phyloP scores from a whole-genome alignment of 2,113 vertebrate species.

The Ciconia maguari region DNA sequence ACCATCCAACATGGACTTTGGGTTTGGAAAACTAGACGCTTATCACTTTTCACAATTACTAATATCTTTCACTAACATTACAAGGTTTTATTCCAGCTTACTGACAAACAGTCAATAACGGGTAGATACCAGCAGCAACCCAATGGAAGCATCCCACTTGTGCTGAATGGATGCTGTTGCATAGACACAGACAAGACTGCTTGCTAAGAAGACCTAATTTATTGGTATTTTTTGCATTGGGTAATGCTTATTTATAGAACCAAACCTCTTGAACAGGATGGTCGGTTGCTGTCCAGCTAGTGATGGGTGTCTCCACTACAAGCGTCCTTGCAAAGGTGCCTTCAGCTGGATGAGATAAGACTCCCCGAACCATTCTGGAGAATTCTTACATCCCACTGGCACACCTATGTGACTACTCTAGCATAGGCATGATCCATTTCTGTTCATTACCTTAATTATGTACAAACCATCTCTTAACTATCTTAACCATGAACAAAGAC shows the following conservation, averaged over 20 bases:
- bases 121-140: not conserved
- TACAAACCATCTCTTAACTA: not conserved
- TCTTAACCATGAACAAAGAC: not conserved
- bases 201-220: not conserved
- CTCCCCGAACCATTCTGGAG: not conserved
- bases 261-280: not conserved
- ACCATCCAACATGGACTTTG: not conserved
- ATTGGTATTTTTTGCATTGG: not conserved
- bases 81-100: not conserved
- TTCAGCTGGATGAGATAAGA: not conserved
- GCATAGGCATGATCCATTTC: not conserved
- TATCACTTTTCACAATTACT: not conserved
- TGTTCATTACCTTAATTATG: not conserved
- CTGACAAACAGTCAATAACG: not conserved
- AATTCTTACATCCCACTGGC: not conserved
- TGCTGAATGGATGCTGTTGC: not conserved
- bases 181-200: rapidly evolving
- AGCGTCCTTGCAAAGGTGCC: not conserved
- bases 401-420: rapidly evolving
- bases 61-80: not conserved
- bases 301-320: not conserved
- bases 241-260: not conserved
- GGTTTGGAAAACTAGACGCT: not conserved
- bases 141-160: not conserved
- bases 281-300: not conserved